Evolutionary conservation across 2,888 invertebrate genomes (phyloP), one percentile per base, ranked within the genome.

Genomic region (Agonopterix subpropinquella): DNA sequence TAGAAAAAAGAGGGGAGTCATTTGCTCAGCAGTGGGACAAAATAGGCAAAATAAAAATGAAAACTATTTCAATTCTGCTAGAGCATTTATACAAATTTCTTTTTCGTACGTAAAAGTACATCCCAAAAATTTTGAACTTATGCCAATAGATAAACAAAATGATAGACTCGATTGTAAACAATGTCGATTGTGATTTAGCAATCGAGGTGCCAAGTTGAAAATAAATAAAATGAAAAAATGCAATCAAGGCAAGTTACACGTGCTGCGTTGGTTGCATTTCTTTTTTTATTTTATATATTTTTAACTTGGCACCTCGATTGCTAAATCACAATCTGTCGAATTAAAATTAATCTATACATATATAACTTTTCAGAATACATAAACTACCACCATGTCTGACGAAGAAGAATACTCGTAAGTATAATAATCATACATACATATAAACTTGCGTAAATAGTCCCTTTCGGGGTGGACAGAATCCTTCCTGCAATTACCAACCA

Each of bases 401-500:
- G 96, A 96, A 89, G 96, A 96, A 90, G 96, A 96, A 92, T 96
- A 96, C 92, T 96, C 96, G 96, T 96, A 91, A 96, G 96, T 96
- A 91, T 70, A 28, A 28, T 7, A 7, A 28, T 28, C 28, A 28
- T 28, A 28, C 5, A 28, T 5, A 28, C 28, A 28, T 28, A 28
- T 28, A 28, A 28, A 5, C 28, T 28, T 7, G 28, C 28, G 28
- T 28, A 5, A 28, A 28, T 5, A 28, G 28, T 28, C 28, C 18
- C 28, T 28, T 28, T 28, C 2, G 28, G 28, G 7, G 28, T 28
- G 28, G 28, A 28, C 4, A 28, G 4, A 28, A 28, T 4, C 28
- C 5, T 28, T 28, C 4, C 28, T 28, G 28, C 5, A 28, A 7
- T 28, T 28, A 5, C 7, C 28, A 28, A 28, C 28, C 28, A 28